Percentiles rank a stretch among this genome's conserved stretches.
Conservation (phyloP, 2,888 invertebrate species). For the Drymonia ruficornis region DNA sequence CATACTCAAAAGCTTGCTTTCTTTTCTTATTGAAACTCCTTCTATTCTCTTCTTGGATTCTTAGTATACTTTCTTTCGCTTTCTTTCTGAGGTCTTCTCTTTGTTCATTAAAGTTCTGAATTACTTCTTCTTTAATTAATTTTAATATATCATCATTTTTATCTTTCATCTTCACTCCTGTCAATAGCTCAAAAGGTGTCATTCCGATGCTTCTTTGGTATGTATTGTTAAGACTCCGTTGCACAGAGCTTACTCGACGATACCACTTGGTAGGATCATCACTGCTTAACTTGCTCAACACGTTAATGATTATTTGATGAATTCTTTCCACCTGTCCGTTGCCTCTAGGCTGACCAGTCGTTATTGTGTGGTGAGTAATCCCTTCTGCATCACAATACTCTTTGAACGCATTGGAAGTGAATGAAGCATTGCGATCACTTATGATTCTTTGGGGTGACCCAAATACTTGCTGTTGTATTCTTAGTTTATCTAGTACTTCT, state of each 20-base stretch:
- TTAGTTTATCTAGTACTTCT: neutral
- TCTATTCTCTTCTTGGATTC: constrained; percentile 18
- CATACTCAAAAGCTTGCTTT: constrained; percentile 11
- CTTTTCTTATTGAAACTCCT: constrained; percentile 11
- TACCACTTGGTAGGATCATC: constrained; percentile 7
- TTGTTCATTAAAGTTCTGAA: constrained; percentile 1
- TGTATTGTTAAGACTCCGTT: constrained; percentile 30
- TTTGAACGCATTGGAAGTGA: neutral
- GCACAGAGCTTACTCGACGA: constrained; percentile 14
- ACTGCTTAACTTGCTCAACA: neutral
- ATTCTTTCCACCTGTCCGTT: constrained; percentile 1
- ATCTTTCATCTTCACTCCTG: constrained; percentile 14
- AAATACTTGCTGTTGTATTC: neutral
- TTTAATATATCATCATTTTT: neutral
- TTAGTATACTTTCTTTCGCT: constrained; percentile 18
- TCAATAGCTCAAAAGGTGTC: constrained; percentile 24
- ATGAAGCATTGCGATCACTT: neutral
- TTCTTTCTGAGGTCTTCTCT: constrained; percentile 14
- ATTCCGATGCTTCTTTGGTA: constrained; percentile 27
- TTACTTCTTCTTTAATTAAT: constrained; percentile 14
- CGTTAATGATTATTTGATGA: neutral
- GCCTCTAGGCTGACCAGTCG: neutral
- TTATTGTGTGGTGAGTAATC: neutral
- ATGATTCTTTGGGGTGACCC: neutral
- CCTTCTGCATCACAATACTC: neutral